A percentile compares a stretch with the other conserved stretches of the same genome.
Conservation (phyloP, 2,113 vertebrate genomes). For the Phalacrocorax carbo region DNA sequence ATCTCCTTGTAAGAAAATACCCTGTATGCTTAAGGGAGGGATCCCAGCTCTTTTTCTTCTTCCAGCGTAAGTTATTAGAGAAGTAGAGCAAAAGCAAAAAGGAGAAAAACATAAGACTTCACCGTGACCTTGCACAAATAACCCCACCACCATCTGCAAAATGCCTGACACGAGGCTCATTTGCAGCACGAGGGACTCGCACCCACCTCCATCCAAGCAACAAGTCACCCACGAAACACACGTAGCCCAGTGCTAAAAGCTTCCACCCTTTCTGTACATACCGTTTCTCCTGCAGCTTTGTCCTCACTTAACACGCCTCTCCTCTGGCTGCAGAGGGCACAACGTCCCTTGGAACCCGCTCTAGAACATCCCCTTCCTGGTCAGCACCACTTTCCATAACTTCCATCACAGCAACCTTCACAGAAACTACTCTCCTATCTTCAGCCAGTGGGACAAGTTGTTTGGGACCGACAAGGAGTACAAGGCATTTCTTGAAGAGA, state of each 20-base stretch:
- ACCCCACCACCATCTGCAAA: neutral
- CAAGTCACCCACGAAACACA: rapidly evolving
- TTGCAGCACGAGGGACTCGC: neutral
- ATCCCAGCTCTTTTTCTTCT: neutral
- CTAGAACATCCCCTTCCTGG: conserved; percentile 58
- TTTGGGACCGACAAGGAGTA: conserved; percentile 53
- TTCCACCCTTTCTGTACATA: neutral
- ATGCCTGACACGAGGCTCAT: rapidly evolving
- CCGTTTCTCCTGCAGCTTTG: neutral
- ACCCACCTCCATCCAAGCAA: rapidly evolving
- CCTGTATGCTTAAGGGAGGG: neutral
- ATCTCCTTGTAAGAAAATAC: neutral
- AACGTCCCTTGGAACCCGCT: conserved; percentile 64
- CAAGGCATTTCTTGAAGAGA: neutral
- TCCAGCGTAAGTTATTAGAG: neutral
- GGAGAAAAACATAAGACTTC: neutral
- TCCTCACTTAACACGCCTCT: rapidly evolving
- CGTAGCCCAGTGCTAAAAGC: rapidly evolving
- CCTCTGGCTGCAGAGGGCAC: conserved; percentile 17
- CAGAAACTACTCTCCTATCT: conserved; percentile 71
- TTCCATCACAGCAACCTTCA: conserved; percentile 73
- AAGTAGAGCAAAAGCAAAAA: neutral
- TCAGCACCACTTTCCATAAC: conserved; percentile 47
- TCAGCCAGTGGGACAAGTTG: conserved; percentile 70
- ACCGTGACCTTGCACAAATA: rapidly evolving